Conservation (phyloP, 2,888 invertebrate genomes). For the Diplolepis rosae region DNA sequence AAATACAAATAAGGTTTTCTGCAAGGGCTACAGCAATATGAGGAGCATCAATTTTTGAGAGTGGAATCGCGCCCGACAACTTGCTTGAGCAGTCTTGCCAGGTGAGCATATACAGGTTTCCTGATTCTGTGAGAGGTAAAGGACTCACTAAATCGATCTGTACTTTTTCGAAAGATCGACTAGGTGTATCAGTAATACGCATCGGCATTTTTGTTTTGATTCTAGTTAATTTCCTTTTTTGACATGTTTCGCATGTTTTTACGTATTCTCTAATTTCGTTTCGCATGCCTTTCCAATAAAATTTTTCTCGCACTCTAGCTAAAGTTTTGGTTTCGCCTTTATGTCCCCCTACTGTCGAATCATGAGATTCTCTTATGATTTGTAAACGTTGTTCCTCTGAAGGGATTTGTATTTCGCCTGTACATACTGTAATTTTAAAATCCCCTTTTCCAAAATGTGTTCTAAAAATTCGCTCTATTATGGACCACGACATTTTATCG, state of each 20-base stretch:
- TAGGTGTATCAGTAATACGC: constrained; percentile 16
- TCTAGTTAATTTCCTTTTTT: constrained; percentile 3
- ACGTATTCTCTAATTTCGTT: too few relatives aligned
- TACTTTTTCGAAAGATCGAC: not conserved
- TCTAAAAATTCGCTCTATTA: not conserved
- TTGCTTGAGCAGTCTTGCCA: too few relatives aligned
- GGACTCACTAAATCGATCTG: too few relatives aligned
- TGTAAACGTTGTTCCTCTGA: constrained; percentile 1
- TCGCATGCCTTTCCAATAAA: too few relatives aligned
- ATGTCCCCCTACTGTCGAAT: not conserved
- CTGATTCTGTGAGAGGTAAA: not conserved
- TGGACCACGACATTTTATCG: too few relatives aligned
- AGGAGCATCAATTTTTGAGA: too few relatives aligned
- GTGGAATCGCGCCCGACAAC: too few relatives aligned
- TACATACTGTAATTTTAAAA: not conserved
- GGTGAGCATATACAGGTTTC: not conserved
- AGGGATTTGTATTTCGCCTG: too few relatives aligned
- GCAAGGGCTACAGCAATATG: not conserved
- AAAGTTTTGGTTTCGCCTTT: too few relatives aligned
- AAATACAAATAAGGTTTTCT: constrained; percentile 1
- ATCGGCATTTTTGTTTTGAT: constrained; percentile 9
- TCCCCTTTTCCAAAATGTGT: constrained; percentile 1
- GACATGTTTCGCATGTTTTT: too few relatives aligned
- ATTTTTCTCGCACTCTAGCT: not conserved
- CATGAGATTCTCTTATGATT: not conserved